Percentiles rank a stretch among this genome's conserved stretches.
phyloP scores from a whole-genome alignment of 2,797 vertebrate species.

The Synanceia verrucosa region DNA sequence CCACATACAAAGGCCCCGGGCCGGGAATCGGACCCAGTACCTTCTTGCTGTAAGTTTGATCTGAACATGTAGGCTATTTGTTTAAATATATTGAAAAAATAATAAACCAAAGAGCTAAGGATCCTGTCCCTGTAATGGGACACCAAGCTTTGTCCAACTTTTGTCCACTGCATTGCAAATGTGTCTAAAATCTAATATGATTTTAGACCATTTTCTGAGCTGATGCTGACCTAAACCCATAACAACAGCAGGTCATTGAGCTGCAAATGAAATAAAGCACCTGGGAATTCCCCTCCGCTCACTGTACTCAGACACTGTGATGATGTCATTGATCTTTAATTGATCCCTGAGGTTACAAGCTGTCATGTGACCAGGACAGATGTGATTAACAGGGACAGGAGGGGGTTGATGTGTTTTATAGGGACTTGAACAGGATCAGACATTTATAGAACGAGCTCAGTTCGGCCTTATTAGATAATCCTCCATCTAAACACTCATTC shows the following conservation, averaged over 20 bases:
- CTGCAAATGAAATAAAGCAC: slow-evolving; percentile 11
- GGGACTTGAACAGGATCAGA: slow-evolving; percentile 21
- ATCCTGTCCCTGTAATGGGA: background rate
- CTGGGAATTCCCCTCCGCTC: slow-evolving; percentile 50
- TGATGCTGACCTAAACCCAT: background rate
- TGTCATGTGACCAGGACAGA: slow-evolving; percentile 53
- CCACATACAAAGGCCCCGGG: too few relatives aligned
- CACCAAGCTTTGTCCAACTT: background rate
- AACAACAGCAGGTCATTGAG: slow-evolving; percentile 19
- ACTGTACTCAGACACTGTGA: slow-evolving; percentile 32
- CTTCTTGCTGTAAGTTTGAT: too few relatives aligned
- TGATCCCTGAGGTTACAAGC: slow-evolving; percentile 55
- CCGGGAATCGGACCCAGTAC: too few relatives aligned
- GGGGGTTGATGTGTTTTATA: slow-evolving; percentile 27
- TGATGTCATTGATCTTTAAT: slow-evolving; percentile 71
- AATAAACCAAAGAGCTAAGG: background rate
- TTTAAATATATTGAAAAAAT: background rate
- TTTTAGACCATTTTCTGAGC: slow-evolving; percentile 1
- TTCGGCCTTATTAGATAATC: slow-evolving; percentile 39
- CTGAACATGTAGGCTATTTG: background rate
- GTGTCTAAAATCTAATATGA: slow-evolving; percentile 17
- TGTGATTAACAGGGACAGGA: slow-evolving; percentile 18
- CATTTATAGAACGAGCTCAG: slow-evolving; percentile 32
- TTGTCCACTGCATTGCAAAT: slow-evolving; percentile 4
- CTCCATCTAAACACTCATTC: slow-evolving; percentile 18